Percentiles rank a stretch among this genome's conserved stretches.
These are phyloP conservation scores for Calameuta pallipes DNA, from an alignment of 2,888 invertebrate genomes.

Conservation along the genomic window DNA sequence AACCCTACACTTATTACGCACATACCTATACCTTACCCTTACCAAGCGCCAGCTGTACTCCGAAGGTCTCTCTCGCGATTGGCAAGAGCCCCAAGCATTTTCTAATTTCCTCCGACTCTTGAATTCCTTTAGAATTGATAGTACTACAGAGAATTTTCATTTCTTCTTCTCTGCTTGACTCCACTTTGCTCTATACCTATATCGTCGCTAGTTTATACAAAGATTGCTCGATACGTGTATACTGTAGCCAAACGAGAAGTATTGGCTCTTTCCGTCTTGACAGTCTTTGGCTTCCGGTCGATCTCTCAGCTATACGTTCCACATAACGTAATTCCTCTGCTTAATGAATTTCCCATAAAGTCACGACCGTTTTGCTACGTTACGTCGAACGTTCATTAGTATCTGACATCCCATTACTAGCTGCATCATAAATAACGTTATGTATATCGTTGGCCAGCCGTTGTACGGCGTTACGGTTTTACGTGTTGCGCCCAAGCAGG, in stretches of 20 bases:
- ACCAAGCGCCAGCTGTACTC: neutral
- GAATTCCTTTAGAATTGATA: neutral
- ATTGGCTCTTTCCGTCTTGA: neutral
- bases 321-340: neutral
- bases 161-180: neutral
- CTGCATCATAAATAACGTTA: slow-evolving; percentile 56
- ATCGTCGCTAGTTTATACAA: neutral
- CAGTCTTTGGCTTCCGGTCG: neutral
- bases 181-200: neutral
- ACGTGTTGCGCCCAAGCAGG: slow-evolving; percentile 36
- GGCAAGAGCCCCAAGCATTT: neutral
- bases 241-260: neutral
- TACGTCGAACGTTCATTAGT: slow-evolving; percentile 58
- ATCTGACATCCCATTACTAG: slow-evolving; percentile 59
- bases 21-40: neutral
- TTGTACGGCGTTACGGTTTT: slow-evolving; percentile 40
- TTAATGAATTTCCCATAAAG: slow-evolving; percentile 24
- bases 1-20: neutral
- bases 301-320: neutral
- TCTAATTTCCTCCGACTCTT: neutral
- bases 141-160: neutral
- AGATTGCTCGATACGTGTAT: neutral
- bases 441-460: slow-evolving; percentile 10
- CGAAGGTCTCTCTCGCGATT: neutral
- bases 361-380: slow-evolving; percentile 22